These are phyloP conservation scores for Tautogolabrus adspersus DNA, from an alignment of 2,113 vertebrate species.

Conservation along the genomic window DNA sequence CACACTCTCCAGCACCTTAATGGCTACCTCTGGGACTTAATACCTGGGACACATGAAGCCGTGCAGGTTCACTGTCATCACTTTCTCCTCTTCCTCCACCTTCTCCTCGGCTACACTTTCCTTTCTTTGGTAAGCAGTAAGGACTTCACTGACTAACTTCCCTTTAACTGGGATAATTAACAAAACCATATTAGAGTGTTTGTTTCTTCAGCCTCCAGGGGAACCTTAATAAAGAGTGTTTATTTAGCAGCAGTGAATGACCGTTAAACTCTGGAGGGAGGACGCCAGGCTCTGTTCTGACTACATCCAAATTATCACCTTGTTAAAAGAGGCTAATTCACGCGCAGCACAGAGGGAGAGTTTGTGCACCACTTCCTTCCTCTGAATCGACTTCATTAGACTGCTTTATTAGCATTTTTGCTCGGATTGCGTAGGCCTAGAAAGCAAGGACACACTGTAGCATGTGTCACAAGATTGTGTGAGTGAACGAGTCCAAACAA, in stretches of 20 bases:
- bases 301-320: constrained; percentile 75
- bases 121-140: neutral
- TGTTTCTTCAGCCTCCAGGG: constrained; percentile 29
- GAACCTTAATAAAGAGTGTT: constrained; percentile 60
- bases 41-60: constrained; percentile 71
- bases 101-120: neutral
- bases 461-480: constrained; percentile 1
- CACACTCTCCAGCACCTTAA: constrained; percentile 69
- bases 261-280: constrained; percentile 61
- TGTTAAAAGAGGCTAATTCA: constrained; percentile 70
- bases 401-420: constrained; percentile 11
- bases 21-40: constrained; percentile 76
- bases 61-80: constrained; percentile 65
- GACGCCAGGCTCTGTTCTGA: constrained; percentile 60
- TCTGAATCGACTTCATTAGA: neutral
- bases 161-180: constrained; percentile 40
- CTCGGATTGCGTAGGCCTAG: constrained; percentile 17
- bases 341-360: constrained; percentile 51
- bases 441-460: neutral
- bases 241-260: constrained; percentile 72
- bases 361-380: constrained; percentile 14
- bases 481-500: constrained; percentile 29
- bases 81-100: constrained; percentile 52
- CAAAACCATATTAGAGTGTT: constrained; percentile 21
- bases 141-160: neutral